These are phyloP conservation scores for Phengaris arion DNA, from an alignment of 2,888 invertebrate species.

Conservation along the genomic window DNA sequence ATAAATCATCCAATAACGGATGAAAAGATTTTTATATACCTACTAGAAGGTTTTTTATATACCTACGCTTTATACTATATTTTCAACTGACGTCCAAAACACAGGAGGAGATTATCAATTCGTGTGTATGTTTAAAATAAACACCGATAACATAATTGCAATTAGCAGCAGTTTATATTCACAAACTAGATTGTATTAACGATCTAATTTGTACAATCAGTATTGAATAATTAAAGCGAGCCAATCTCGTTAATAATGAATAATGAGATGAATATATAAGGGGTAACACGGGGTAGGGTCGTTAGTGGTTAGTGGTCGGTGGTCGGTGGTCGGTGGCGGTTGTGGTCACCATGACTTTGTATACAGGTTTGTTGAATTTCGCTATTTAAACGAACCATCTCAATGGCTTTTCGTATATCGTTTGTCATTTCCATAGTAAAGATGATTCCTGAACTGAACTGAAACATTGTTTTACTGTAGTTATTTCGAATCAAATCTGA, in stretches of 20 bases:
- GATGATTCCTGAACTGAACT: no score
- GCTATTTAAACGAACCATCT: no score
- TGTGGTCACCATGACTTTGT: background rate
- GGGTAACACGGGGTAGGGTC: background rate
- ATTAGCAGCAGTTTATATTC: background rate
- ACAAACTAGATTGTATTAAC: background rate
- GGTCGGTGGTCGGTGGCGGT: background rate
- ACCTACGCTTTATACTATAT: no score
- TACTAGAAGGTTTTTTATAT: no score
- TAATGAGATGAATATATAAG: conserved; percentile 3
- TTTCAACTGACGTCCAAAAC: no score
- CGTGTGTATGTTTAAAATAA: background rate
- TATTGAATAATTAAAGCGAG: background rate
- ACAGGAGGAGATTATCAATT: background rate
- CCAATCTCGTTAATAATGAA: background rate
- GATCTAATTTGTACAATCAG: conserved; percentile 7
- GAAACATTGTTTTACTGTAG: no score
- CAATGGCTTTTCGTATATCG: no score
- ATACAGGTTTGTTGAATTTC: background rate
- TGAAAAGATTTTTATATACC: no score
- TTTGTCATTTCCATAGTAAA: no score
- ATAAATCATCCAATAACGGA: no score
- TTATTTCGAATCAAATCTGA: no score
- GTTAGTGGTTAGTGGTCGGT: background rate
- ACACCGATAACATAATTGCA: conserved; percentile 11